Percentiles rank a stretch among this genome's conserved stretches.
These are phyloP conservation scores for Doryteuthis pealeii DNA, from an alignment of 1,140 invertebrate species.

Conservation along the genomic window DNA sequence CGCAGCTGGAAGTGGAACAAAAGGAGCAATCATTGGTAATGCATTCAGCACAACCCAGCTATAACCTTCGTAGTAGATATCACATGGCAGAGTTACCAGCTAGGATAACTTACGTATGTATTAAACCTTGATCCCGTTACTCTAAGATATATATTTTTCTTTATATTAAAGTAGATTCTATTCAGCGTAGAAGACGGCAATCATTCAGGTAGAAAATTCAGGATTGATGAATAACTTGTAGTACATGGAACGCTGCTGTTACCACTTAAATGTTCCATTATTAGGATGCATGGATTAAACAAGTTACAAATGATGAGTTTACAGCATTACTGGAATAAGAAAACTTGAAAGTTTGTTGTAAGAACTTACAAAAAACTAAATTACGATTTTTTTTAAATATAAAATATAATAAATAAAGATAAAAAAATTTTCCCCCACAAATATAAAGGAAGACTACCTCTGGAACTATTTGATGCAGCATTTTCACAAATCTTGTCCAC, in stretches of 20 bases:
- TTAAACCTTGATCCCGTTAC: conserved; percentile 5
- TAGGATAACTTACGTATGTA: conserved; percentile 7
- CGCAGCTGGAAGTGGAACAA: conserved; percentile 14
- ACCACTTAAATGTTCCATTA: conserved; percentile 11
- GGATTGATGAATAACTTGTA: not conserved
- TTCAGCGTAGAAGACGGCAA: conserved; percentile 1
- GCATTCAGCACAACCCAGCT: conserved; percentile 9
- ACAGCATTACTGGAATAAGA: conserved; percentile 9
- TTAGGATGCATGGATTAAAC: conserved; percentile 6
- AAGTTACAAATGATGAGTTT: conserved; percentile 9
- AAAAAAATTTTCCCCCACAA: no score
- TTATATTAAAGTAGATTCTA: not conserved
- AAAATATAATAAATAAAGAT: no score
- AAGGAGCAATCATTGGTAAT: conserved; percentile 6
- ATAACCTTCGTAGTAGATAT: not conserved
- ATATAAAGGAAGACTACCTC: not conserved
- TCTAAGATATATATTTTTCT: not conserved
- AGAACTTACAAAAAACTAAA: no score
- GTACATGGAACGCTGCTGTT: not conserved
- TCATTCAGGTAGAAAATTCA: no score
- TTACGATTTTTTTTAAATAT: no score
- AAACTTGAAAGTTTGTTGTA: not conserved
- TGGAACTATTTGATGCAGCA: conserved; percentile 9
- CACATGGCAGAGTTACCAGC: not conserved
- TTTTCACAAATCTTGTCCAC: conserved; percentile 77